phyloP scores from a whole-genome alignment of 1,140 invertebrate species.

The Drosophila auraria region DNA sequence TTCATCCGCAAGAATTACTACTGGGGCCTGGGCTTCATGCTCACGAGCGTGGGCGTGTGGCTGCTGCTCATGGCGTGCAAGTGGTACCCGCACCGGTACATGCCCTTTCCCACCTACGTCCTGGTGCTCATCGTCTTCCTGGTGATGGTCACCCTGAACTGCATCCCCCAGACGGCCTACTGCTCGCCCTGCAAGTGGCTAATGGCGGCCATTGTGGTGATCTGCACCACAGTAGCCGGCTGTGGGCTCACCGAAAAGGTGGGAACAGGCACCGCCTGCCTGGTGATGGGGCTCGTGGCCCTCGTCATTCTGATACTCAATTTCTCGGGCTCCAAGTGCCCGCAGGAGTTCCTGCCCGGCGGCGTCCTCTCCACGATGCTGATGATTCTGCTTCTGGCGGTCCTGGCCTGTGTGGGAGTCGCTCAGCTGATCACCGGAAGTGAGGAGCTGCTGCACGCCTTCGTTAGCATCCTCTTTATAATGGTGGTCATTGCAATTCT shows the following conservation, averaged over 20 bases:
- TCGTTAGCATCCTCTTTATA: slow-evolving; percentile 30
- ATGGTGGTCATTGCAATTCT: slow-evolving; percentile 45
- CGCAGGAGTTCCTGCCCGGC: slow-evolving; percentile 36
- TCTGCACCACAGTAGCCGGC: slow-evolving; percentile 30
- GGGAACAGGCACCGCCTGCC: not conserved
- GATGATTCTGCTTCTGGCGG: slow-evolving; percentile 17
- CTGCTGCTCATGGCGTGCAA: not conserved
- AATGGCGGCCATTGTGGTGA: not conserved
- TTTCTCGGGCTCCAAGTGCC: slow-evolving; percentile 44
- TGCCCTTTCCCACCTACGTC: slow-evolving; percentile 20
- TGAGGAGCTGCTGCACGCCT: slow-evolving; percentile 3
- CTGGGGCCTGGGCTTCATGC: slow-evolving; percentile 2
- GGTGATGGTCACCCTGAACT: slow-evolving; percentile 13
- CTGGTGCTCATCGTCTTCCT: not conserved
- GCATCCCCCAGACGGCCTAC: slow-evolving; percentile 12
- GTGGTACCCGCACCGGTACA: not conserved
- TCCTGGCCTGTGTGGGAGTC: slow-evolving; percentile 10
- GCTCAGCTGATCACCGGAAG: slow-evolving; percentile 10
- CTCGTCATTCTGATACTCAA: slow-evolving; percentile 23
- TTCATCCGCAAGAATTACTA: slow-evolving; percentile 33
- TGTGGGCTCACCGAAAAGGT: not conserved
- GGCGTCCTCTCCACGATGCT: slow-evolving; percentile 30
- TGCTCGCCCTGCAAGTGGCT: slow-evolving; percentile 36
- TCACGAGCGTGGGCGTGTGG: slow-evolving; percentile 10
- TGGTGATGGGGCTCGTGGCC: not conserved